Evolutionary conservation across 2,888 invertebrate genomes (phyloP).

Genomic region (Drosophila glabriapex): DNA sequence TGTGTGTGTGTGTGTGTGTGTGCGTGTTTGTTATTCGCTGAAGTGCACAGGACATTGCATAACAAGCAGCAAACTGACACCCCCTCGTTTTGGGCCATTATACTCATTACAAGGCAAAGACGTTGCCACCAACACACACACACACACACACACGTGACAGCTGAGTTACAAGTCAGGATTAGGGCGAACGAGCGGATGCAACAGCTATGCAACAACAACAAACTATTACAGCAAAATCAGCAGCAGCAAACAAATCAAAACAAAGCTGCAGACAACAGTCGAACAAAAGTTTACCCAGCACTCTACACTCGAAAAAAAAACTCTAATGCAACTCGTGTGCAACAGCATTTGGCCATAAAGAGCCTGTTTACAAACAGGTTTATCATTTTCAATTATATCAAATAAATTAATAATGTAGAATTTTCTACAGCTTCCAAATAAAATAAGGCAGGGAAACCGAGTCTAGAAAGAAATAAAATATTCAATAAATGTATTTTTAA

Average conservation of each 20-base stretch:
- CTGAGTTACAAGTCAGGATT: constrained; percentile 66
- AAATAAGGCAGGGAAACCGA: fast-evolving
- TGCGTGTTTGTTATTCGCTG: constrained; percentile 20
- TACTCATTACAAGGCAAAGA: constrained; percentile 66
- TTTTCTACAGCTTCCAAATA: neutral
- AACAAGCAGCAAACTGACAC: constrained; percentile 10
- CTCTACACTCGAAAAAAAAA: constrained; percentile 1
- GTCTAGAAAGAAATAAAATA: neutral
- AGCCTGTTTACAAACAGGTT: neutral
- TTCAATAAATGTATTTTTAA: neutral
- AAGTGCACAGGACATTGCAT: constrained; percentile 24
- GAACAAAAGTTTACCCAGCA: constrained; percentile 28
- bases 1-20: neutral
- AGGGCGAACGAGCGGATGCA: constrained; percentile 50
- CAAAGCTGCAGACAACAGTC: constrained; percentile 57
- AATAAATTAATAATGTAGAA: neutral
- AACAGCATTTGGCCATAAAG: neutral
- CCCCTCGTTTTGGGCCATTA: constrained; percentile 33
- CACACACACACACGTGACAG: constrained; percentile 15
- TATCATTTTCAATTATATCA: neutral
- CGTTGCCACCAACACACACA: constrained; percentile 23
- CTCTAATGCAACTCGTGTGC: neutral
- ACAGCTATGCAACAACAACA: constrained; percentile 37
- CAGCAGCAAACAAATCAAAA: constrained; percentile 52
- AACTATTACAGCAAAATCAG: constrained; percentile 22